Percentiles rank a stretch among this genome's conserved stretches.
Evolutionary conservation across 2,888 invertebrate genomes (phyloP).

Genomic region (Eristalis pertinax): DNA sequence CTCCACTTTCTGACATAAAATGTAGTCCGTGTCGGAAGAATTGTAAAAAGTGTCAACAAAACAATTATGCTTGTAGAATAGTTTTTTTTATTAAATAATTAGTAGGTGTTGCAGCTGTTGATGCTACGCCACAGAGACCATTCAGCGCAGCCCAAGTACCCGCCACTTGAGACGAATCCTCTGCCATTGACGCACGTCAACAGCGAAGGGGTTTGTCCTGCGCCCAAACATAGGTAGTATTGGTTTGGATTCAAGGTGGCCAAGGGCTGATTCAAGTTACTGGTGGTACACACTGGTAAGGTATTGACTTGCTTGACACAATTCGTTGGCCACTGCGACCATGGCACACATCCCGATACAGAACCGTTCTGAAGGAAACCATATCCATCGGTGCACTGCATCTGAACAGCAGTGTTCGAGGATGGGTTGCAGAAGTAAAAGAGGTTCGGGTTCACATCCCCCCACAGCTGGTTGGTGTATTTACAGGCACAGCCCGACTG

Average conservation of each 20-base stretch:
- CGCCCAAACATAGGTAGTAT: constrained; percentile 71
- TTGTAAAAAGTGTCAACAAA: not conserved
- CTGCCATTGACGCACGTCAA: constrained; percentile 62
- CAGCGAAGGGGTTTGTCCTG: not conserved
- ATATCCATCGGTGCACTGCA: not conserved
- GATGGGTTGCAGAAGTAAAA: constrained; percentile 33
- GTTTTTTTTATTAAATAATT: not conserved
- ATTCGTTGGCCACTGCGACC: constrained; percentile 33
- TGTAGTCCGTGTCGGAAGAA: no score
- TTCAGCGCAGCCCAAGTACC: constrained; percentile 73
- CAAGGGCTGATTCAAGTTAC: constrained; percentile 67
- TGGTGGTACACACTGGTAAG: constrained; percentile 58
- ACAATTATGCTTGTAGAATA: not conserved
- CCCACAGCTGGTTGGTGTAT: constrained; percentile 5
- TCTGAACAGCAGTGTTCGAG: not conserved
- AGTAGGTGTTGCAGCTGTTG: constrained; percentile 18
- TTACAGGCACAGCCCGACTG: not conserved
- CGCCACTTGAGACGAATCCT: constrained; percentile 67
- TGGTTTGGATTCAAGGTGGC: constrained; percentile 65
- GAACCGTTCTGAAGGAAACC: constrained; percentile 35
- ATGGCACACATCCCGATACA: constrained; percentile 46
- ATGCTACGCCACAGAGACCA: constrained; percentile 70
- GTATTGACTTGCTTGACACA: constrained; percentile 58
- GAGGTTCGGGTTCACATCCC: constrained; percentile 21
- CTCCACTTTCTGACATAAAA: no score